Conservation (phyloP, 2,113 vertebrate genomes). For the Scomber scombrus region DNA sequence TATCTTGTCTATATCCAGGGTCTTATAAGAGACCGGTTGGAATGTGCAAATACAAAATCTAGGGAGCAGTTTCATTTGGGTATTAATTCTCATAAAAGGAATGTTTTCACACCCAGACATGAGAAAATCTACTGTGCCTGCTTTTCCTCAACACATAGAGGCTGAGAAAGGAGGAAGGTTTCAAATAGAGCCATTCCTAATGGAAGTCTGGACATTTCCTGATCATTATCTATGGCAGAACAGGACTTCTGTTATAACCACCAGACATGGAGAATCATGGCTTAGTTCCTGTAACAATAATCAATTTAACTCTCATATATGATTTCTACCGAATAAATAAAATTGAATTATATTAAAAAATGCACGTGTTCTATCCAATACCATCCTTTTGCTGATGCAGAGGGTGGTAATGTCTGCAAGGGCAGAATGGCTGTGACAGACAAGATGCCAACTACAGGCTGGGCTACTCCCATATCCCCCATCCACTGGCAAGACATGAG, state of each 20-base stretch:
- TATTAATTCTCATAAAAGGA: slow-evolving; percentile 14
- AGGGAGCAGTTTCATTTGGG: background rate
- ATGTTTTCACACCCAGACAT: slow-evolving; percentile 39
- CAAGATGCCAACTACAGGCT: slow-evolving; percentile 18
- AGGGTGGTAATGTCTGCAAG: slow-evolving; percentile 36
- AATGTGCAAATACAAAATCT: slow-evolving; percentile 32
- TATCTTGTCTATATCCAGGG: background rate
- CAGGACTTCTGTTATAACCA: background rate
- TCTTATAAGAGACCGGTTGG: slow-evolving; percentile 6
- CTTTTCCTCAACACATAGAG: background rate
- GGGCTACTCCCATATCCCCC: slow-evolving; percentile 56
- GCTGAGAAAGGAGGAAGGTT: slow-evolving; percentile 6
- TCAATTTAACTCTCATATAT: background rate
- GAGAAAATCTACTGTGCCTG: slow-evolving; percentile 27
- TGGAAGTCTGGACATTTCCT: slow-evolving; percentile 37
- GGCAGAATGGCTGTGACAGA: slow-evolving; percentile 42
- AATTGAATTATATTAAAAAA: background rate
- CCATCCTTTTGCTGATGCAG: slow-evolving; percentile 26
- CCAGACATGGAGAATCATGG: background rate
- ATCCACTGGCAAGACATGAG: background rate
- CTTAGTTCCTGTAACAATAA: background rate
- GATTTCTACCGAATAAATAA: background rate
- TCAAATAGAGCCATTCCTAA: slow-evolving; percentile 20
- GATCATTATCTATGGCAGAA: slow-evolving; percentile 35
- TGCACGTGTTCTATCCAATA: background rate